Base-by-base conservation (phyloP, 92 coral and sea anemone species). In the Phenganax stokvisi region DNA sequence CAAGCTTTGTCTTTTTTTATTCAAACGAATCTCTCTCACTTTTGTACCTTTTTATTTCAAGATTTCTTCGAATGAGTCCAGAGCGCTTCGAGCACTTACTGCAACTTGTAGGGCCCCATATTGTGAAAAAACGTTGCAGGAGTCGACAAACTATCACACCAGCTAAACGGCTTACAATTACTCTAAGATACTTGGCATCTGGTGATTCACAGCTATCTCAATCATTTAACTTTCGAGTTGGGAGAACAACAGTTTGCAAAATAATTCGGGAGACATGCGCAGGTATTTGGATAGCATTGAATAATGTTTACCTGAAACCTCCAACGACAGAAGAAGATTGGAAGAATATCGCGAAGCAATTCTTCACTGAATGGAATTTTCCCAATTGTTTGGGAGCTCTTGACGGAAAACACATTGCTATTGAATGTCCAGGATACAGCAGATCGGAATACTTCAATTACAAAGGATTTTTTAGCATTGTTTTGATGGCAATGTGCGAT, bases 61-160 rank as follows among this genome's bases (percentile, higher is more conserved):
- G 69, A 68, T 81, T 51, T 68, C 64, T 56, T 64, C 51, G 79
- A 75, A 81, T 81, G 85, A 67, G 64, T 66, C 71, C 85, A 31
- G 78, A 81, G 55, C 71, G 79, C 30, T 71, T 81, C 8, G 78
- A 70, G 70, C 77, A 81, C 54, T 75, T 81, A 52, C 85, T 81
- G 56, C 37, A 75, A 63, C 76, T 70, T 52, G 79, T 70, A 11
- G 79, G 68, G 25, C 79, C 85, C 12, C 62, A 28, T 53, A 81
- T 81, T 69, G 57, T 27, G 57, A 81, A 69, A 69, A 20, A 20
- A 20, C 47, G 47, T 54, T 69, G 84, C 51, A 81, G 84, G 60
- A 56, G 77, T 57, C 74, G 84, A 47, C 29, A 65, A 62, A 62
- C 85, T 54, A 81, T 81, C 20, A 66, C 85, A 62, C 72, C 53